A percentile compares a stretch with the other conserved stretches of the same genome.
Conservation (phyloP, 92 coral and sea anemone genomes). For the Phenganax marumi region DNA sequence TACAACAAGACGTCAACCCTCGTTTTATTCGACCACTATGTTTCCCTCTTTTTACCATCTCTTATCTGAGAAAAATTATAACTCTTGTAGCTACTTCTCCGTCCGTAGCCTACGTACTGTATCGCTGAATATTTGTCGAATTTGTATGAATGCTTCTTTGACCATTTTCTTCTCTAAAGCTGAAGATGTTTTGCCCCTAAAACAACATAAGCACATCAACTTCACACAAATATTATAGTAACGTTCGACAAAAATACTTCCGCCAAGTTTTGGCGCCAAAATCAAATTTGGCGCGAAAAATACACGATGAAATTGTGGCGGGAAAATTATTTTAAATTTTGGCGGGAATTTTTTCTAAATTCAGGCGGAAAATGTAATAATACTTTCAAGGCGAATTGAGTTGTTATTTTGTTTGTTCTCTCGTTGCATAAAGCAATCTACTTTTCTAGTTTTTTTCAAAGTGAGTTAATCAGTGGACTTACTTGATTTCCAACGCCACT, state of each 20-base stretch:
- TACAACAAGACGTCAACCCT: not conserved
- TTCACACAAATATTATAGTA: too few species aligned
- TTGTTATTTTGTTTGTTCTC: too few species aligned
- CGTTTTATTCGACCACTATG: not conserved
- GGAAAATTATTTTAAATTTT: too few species aligned
- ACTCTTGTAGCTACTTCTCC: not conserved
- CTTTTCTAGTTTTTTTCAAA: not conserved
- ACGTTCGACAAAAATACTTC: too few species aligned
- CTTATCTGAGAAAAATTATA: not conserved
- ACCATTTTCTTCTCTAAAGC: constrained; percentile 63
- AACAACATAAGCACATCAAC: not conserved
- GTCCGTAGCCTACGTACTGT: constrained; percentile 54
- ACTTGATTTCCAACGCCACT: constrained; percentile 76
- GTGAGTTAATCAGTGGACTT: not conserved
- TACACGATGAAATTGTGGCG: not conserved
- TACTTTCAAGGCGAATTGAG: too few species aligned
- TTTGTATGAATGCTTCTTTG: constrained; percentile 80
- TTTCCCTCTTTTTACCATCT: not conserved
- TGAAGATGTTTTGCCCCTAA: constrained; percentile 64
- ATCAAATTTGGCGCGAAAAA: not conserved
- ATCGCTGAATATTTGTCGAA: constrained; percentile 75
- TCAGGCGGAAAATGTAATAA: not conserved
- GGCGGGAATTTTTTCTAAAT: not conserved
- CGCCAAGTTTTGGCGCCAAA: too few species aligned
- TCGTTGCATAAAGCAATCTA: not conserved